These are phyloP conservation scores for Nesogale talazaci DNA, from an alignment of 2,113 vertebrate species.

Conservation along the genomic window DNA sequence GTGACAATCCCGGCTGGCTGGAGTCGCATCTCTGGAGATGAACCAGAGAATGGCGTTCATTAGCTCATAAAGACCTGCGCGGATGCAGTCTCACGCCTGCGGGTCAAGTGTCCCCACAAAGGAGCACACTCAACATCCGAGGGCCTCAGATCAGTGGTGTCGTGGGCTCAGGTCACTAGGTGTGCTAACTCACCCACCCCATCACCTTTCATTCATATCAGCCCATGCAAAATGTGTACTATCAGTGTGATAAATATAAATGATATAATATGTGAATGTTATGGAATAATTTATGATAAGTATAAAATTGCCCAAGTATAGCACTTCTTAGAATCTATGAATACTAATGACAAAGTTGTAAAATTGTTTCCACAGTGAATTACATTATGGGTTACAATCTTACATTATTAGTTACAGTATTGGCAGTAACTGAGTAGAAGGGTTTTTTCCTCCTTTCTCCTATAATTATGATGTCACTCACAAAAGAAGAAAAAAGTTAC, in stretches of 20 bases:
- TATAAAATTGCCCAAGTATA: neutral
- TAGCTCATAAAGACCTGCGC: neutral
- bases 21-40: neutral
- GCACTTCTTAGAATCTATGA: neutral
- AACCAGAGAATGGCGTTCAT: neutral
- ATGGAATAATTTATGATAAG: too few species aligned
- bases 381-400: too few species aligned
- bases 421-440: too few species aligned
- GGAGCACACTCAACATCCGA: rapidly evolving
- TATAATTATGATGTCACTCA: too few species aligned
- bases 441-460: too few species aligned
- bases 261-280: too few species aligned
- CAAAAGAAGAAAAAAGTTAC: neutral
- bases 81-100: neutral
- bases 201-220: too few species aligned
- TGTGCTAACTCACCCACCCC: too few species aligned
- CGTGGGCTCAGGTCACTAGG: too few species aligned
- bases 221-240: too few species aligned
- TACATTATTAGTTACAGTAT: too few species aligned
- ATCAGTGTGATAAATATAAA: too few species aligned
- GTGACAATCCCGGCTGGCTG: neutral
- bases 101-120: neutral
- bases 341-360: neutral
- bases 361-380: neutral
- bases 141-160: neutral